Conservation (phyloP, 2,113 vertebrate species). For the Cynopterus brachyotis region DNA sequence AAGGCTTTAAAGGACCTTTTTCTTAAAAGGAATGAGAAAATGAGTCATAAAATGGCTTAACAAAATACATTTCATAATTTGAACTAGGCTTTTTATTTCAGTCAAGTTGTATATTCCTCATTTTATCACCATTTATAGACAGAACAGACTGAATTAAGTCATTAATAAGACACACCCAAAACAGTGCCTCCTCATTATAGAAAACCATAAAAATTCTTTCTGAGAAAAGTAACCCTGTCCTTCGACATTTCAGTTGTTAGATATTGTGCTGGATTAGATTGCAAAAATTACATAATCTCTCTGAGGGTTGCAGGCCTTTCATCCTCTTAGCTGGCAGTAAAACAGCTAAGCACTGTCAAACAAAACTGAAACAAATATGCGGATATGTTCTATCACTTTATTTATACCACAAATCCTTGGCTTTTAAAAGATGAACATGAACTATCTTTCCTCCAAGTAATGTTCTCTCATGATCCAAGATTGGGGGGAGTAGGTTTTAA, state of each 20-base stretch:
- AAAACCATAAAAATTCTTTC: conserved; percentile 50
- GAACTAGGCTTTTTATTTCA: not conserved
- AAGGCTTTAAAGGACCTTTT: not conserved
- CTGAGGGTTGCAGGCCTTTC: not conserved
- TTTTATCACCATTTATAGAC: conserved; percentile 17
- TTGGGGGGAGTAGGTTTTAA: not conserved
- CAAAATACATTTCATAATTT: not conserved
- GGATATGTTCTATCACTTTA: not conserved
- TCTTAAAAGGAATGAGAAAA: conserved; percentile 25
- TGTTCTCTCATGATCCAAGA: not conserved
- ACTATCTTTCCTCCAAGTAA: conserved; percentile 7
- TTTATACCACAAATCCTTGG: conserved; percentile 27
- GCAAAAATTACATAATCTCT: conserved; percentile 40
- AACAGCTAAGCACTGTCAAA: conserved; percentile 11
- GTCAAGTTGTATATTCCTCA: not conserved
- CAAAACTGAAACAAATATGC: not conserved
- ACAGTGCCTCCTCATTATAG: not conserved
- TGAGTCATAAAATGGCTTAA: not conserved
- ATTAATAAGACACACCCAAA: not conserved
- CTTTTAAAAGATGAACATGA: conserved; percentile 25
- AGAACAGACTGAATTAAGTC: not conserved
- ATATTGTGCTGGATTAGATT: not conserved
- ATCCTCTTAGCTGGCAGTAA: not conserved
- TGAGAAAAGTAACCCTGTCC: conserved; percentile 26
- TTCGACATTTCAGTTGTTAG: not conserved